Base-by-base conservation (phyloP, 2,797 vertebrate genomes). In the Parambassis ranga region DNA sequence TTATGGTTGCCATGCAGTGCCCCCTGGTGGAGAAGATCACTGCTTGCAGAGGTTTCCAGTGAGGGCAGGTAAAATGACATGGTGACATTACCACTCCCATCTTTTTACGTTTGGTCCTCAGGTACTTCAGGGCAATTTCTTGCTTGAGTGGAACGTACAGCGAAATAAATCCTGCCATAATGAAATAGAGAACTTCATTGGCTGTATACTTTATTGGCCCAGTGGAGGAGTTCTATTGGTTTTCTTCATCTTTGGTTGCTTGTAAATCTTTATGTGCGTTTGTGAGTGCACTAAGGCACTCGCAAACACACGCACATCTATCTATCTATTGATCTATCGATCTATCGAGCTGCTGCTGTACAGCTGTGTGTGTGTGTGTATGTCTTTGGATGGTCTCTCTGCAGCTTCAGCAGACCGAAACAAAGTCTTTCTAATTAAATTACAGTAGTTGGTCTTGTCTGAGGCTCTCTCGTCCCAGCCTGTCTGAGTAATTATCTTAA, bases 401-500 rank as follows among this genome's bases (percentile, higher is more conserved):
- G 35, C 63, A 51, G 51, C 63, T 43, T 77, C 30, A 62, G 64
- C 69, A 71, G 32, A 71, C 42, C 4, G 10, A 70, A 60, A 53
- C 22, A 60, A 46, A 66, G 48, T 63, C 59, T 48, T 15, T 61
- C 14, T 82, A 79, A 87, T 82, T 46, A 52, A 83, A 85, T 88
- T 79, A 75, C 71, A 52, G 43, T 28, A 51, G 57, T 49, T 51
- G 57, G 31, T 82, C 60, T 65, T 14, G 41, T 80, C 66, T 70
- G 43, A 4, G 65, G 19, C 60, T 77, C 57, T 67, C 57, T 61
- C 37, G 56, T 76, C 49, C 51, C 71, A 73, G 79, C 61, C 75
- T 55, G 65, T 81, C 65, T 62, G 35, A 71, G 74, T 83, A 79
- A 87, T 88, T 86, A 85, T 79, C 71, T 41, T 81, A 82, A 87